phyloP scores from a whole-genome alignment of 1,140 invertebrate genomes.

The Drosophila santomea region DNA sequence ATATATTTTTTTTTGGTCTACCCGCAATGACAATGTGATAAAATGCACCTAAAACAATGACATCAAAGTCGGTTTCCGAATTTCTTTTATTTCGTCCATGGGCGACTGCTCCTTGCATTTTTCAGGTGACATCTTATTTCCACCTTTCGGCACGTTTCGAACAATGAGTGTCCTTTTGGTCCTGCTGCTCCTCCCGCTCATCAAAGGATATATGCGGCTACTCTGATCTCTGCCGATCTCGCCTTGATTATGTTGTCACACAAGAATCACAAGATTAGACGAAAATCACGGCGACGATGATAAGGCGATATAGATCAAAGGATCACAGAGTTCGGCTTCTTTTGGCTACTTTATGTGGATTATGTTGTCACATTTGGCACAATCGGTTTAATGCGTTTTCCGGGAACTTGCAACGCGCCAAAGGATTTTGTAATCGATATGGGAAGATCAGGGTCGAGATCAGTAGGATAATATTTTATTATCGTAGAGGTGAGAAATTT shows the following conservation, averaged over 20 bases:
- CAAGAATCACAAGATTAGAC: slow-evolving; percentile 66
- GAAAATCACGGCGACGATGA: slow-evolving; percentile 56
- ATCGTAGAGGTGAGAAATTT: neutral
- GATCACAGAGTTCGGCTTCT: neutral
- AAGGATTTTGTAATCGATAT: slow-evolving; percentile 26
- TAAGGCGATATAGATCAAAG: slow-evolving; percentile 22
- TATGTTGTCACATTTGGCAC: slow-evolving; percentile 54
- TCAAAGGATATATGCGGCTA: slow-evolving; percentile 51
- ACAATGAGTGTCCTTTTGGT: slow-evolving; percentile 45
- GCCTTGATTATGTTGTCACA: slow-evolving; percentile 70
- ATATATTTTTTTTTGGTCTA: slow-evolving; percentile 28
- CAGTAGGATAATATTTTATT: slow-evolving; percentile 20
- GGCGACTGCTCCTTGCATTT: slow-evolving; percentile 46
- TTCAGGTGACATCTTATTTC: slow-evolving; percentile 72
- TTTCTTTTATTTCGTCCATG: slow-evolving; percentile 10
- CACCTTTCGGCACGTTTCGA: slow-evolving; percentile 74
- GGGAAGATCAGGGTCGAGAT: slow-evolving; percentile 15
- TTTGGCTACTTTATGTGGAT: slow-evolving; percentile 38
- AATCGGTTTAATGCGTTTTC: slow-evolving; percentile 42
- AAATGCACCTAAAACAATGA: slow-evolving; percentile 66
- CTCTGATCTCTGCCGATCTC: slow-evolving; percentile 62
- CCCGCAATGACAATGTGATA: slow-evolving; percentile 73
- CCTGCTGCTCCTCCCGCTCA: slow-evolving; percentile 20
- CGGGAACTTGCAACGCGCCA: slow-evolving; percentile 11
- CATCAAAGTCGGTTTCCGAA: slow-evolving; percentile 63